Percentiles rank a stretch among this genome's conserved stretches.
phyloP scores from a whole-genome alignment of 2,888 invertebrate genomes.

The Drosophila ochracea region DNA sequence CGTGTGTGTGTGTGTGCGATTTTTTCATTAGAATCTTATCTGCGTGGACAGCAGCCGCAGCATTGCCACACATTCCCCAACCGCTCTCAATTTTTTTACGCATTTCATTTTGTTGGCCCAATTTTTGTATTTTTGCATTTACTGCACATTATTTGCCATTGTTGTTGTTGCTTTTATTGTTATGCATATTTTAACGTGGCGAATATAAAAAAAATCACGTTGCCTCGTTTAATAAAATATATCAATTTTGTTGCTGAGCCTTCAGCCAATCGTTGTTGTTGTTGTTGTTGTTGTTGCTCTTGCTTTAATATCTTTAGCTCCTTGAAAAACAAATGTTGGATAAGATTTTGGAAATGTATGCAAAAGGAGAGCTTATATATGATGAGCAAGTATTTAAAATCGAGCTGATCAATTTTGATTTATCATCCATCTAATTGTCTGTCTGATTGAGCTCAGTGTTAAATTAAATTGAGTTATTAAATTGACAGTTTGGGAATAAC shows the following conservation, averaged over 20 bases:
- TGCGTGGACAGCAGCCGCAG: conserved; percentile 27
- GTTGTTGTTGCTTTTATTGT: conserved; percentile 19
- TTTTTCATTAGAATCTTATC: conserved; percentile 53
- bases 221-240: conserved; percentile 42
- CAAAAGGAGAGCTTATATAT: neutral
- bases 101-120: conserved; percentile 17
- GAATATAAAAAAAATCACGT: conserved; percentile 40
- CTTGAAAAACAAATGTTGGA: neutral
- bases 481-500: neutral
- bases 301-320: neutral
- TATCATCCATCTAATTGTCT: neutral
- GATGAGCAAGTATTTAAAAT: neutral
- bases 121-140: conserved; percentile 34
- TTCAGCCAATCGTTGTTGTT: neutral
- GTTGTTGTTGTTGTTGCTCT: conserved; percentile 1
- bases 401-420: neutral
- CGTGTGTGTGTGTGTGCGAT: conserved; percentile 4
- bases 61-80: conserved; percentile 21
- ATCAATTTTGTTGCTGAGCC: conserved; percentile 28
- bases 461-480: no score
- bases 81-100: conserved; percentile 4
- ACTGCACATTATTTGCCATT: conserved; percentile 21
- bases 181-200: conserved; percentile 39
- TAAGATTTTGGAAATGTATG: neutral
- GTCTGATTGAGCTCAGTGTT: neutral